Percentiles rank a stretch among this genome's conserved stretches.
These are phyloP conservation scores for Halictus rubicundus DNA, from an alignment of 1,140 invertebrate species.

Conservation along the genomic window DNA sequence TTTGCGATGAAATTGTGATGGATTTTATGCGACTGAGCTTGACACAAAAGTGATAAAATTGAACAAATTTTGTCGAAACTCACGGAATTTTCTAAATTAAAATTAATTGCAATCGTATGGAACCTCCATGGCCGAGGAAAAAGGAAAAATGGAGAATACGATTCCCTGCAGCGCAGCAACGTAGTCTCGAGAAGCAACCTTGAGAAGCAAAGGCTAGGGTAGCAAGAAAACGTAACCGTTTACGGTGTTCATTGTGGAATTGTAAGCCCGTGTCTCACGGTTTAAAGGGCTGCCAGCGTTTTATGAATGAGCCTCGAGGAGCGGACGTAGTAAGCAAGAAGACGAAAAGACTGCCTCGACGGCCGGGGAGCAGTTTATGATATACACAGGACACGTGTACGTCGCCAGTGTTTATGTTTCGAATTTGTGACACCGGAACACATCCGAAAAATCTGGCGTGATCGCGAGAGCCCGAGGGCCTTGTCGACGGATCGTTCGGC, in stretches of 20 bases:
- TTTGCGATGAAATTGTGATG: too few relatives aligned
- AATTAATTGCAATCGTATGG: too few relatives aligned
- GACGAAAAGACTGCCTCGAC: conserved; percentile 44
- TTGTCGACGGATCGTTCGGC: too few relatives aligned
- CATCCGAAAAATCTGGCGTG: conserved; percentile 37
- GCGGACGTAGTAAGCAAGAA: conserved; percentile 61
- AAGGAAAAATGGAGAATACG: too few relatives aligned
- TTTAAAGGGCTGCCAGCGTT: conserved; percentile 35
- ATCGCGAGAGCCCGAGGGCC: not conserved
- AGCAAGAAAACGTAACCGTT: not conserved
- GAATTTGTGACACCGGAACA: conserved; percentile 27
- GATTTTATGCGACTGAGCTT: too few relatives aligned
- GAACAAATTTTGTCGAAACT: too few relatives aligned
- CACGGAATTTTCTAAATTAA: too few relatives aligned
- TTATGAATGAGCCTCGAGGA: conserved; percentile 55
- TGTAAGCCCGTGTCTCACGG: conserved; percentile 2
- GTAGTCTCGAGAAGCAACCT: too few relatives aligned
- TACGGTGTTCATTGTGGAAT: not conserved
- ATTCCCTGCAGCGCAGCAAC: too few relatives aligned
- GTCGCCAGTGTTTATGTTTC: conserved; percentile 51
- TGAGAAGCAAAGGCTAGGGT: not conserved
- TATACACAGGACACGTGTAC: conserved; percentile 64
- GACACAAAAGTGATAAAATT: too few relatives aligned
- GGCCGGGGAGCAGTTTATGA: conserved; percentile 44
- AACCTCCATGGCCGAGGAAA: too few relatives aligned